Conservation (phyloP, 1,140 invertebrate species). For the Cyrtorhinus lividipennis region DNA sequence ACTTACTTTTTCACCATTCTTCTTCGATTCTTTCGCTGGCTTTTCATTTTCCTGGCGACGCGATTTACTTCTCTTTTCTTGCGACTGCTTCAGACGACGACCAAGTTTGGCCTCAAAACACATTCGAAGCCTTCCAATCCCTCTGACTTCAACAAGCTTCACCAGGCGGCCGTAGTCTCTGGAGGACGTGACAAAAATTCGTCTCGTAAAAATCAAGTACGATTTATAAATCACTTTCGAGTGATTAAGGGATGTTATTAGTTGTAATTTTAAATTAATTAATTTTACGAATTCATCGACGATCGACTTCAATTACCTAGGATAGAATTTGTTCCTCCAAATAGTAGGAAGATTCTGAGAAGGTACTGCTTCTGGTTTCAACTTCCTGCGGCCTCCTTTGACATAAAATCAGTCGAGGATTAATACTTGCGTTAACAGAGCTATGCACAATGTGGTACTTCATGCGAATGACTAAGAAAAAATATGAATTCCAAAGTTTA, state of each 20-base stretch:
- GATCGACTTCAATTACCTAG: too few relatives aligned
- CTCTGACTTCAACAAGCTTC: conserved; percentile 16
- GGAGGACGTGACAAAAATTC: neutral
- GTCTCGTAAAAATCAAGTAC: too few relatives aligned
- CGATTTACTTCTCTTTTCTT: neutral
- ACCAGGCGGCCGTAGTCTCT: conserved; percentile 17
- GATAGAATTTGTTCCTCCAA: conserved; percentile 21
- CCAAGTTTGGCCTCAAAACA: conserved; percentile 19
- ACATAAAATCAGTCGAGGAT: neutral
- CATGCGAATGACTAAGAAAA: too few relatives aligned
- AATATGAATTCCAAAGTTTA: too few relatives aligned
- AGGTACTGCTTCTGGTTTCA: conserved; percentile 18
- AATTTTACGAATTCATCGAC: too few relatives aligned
- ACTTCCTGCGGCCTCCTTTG: conserved; percentile 10
- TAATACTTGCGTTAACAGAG: too few relatives aligned
- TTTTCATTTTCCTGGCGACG: neutral
- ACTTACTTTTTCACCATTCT: too few relatives aligned
- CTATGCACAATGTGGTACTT: too few relatives aligned
- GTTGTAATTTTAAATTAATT: too few relatives aligned
- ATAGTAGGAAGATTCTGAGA: conserved; percentile 12
- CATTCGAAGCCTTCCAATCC: conserved; percentile 16
- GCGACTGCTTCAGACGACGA: neutral
- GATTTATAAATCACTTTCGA: too few relatives aligned
- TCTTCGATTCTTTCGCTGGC: too few relatives aligned
- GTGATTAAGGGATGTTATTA: too few relatives aligned